Base-by-base conservation (phyloP, 2,888 invertebrate species). In the Pediacus dermestoides region DNA sequence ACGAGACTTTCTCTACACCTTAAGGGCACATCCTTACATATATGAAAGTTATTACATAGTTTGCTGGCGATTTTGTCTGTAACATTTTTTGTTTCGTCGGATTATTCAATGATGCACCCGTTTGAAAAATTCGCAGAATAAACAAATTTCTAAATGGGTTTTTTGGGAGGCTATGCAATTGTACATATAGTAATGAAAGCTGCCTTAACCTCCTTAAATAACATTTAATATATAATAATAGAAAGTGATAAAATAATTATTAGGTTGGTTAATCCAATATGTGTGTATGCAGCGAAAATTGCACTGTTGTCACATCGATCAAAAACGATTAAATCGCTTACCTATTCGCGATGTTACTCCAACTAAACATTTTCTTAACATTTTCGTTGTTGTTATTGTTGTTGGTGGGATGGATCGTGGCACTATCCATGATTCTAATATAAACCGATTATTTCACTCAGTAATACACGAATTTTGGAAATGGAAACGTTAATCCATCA, bases 281-380 rank as follows among this genome's bases (percentile, higher is more conserved):
- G 4, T 18, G 8, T 18, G 18, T 6, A 6, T 8, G 8, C 4
- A 18, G 18, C 8, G 18, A 18, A 18, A 18, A 6, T 18, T 4
- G 8, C 4, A 18, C 8, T 18, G 4, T 18, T 4, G 18, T 9
- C 23, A 6, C 8, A 23, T 10, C 23, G 23, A 6, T 9, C 23
- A n/a, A n/a, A n/a, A n/a, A n/a, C n/a, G n/a, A n/a, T n/a, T n/a
- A n/a, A n/a, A n/a, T n/a, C n/a, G n/a, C 59, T 55, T 34, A 61
- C 61, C 55, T 50, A 21, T 56, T 46, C 4, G 57, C 50, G 33
- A 56, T 55, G 34, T 48, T 60, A 42, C 53, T 61, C 61, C 61
- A 61, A 34, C 59, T 58, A 42, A 61, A 61, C 57, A 60, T 61
- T 40, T 48, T 54, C 28, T 13, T 3, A 4, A 11, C 4, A 28